These are phyloP conservation scores for Chrysolina haemoptera DNA, from an alignment of 2,888 invertebrate genomes.

Conservation along the genomic window DNA sequence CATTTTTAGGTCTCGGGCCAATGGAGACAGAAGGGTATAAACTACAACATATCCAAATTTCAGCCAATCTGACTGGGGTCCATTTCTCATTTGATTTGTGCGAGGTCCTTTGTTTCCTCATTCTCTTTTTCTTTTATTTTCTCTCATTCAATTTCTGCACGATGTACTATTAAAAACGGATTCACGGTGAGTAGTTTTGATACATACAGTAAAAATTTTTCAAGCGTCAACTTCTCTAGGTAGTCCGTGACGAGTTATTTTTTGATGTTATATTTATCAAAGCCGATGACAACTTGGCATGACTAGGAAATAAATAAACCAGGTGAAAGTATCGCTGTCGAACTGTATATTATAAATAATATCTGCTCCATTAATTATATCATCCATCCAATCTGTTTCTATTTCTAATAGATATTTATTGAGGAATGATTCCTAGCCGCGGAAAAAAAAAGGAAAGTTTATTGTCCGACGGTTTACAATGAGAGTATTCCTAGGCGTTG, in stretches of 20 bases:
- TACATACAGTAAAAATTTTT: constrained; percentile 30
- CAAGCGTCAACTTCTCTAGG: constrained; percentile 30
- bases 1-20: too few species aligned
- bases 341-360: constrained; percentile 26
- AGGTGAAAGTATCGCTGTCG: constrained; percentile 36
- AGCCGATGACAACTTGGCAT: constrained; percentile 36
- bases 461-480: constrained; percentile 20
- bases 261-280: constrained; percentile 30
- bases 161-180: constrained; percentile 34
- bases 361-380: constrained; percentile 35
- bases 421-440: neutral
- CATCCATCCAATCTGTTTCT: constrained; percentile 23
- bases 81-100: too few species aligned
- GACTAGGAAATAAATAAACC: constrained; percentile 31
- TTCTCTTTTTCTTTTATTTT: constrained; percentile 22
- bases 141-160: constrained; percentile 29
- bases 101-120: too few species aligned
- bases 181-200: constrained; percentile 35
- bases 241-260: constrained; percentile 41
- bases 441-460: constrained; percentile 22
- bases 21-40: too few species aligned
- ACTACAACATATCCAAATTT: too few species aligned
- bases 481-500: neutral
- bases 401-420: constrained; percentile 30
- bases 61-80: too few species aligned